phyloP scores from a whole-genome alignment of 2,888 invertebrate genomes.

The Dynastes maya region DNA sequence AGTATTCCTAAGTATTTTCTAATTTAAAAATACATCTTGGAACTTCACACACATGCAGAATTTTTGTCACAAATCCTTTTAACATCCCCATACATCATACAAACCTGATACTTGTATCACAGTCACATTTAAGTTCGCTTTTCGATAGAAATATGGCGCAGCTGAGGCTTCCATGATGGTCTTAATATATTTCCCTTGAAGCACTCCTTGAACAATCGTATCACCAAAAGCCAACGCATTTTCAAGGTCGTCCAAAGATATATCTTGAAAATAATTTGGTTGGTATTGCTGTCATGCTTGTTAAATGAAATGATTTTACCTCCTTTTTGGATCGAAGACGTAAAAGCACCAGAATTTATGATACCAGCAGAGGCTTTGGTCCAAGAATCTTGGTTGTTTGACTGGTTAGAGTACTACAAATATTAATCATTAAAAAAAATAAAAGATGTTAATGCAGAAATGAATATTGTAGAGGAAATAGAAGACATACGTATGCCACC shows the following conservation, averaged over 20 bases:
- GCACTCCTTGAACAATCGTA: constrained; percentile 72
- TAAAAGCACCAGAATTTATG: constrained; percentile 80
- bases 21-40: too few relatives aligned
- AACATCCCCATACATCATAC: neutral
- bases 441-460: neutral
- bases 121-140: constrained; percentile 64
- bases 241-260: constrained; percentile 80
- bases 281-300: too few relatives aligned
- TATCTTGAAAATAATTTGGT: constrained; percentile 72
- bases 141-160: constrained; percentile 63
- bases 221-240: constrained; percentile 85
- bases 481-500: constrained; percentile 21
- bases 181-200: constrained; percentile 54
- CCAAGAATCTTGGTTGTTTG: constrained; percentile 73
- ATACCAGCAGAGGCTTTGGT: constrained; percentile 79
- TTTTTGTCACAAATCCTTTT: too few relatives aligned
- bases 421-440: neutral
- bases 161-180: constrained; percentile 73
- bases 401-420: constrained; percentile 70
- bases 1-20: too few relatives aligned
- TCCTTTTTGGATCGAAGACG: constrained; percentile 79
- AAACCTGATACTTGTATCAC: constrained; percentile 76
- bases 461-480: neutral
- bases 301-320: constrained; percentile 68
- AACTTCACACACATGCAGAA: too few relatives aligned